Evolutionary conservation across 2,797 vertebrate species (phyloP).

Genomic region (Dermochelys coriacea): DNA sequence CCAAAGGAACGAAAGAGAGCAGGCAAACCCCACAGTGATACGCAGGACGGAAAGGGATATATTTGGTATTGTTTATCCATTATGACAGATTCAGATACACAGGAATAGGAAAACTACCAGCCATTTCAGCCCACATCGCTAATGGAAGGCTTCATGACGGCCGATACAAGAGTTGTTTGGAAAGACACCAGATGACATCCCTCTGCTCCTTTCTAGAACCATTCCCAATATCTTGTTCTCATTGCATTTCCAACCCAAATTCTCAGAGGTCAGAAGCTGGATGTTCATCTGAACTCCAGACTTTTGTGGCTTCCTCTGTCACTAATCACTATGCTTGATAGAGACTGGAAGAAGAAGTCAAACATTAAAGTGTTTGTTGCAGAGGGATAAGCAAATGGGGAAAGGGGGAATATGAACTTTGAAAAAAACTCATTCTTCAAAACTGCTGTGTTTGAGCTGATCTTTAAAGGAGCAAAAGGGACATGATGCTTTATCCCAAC

Average conservation of each 20-base stretch:
- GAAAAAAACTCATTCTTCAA: neutral
- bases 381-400: fast-evolving
- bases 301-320: neutral
- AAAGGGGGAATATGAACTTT: fast-evolving
- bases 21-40: neutral
- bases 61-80: neutral
- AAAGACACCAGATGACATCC: neutral
- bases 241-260: fast-evolving
- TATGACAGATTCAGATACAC: neutral
- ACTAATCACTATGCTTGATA: fast-evolving
- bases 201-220: neutral
- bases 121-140: neutral
- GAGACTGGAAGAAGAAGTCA: fast-evolving
- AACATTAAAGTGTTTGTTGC: neutral
- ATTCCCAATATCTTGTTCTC: fast-evolving
- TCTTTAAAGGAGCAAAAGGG: neutral
- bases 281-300: fast-evolving
- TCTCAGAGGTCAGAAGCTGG: neutral
- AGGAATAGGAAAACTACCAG: neutral
- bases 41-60: neutral
- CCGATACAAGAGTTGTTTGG: neutral
- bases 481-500: neutral
- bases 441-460: neutral
- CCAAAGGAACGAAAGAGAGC: neutral
- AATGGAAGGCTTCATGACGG: too few species aligned